These are phyloP conservation scores for Brenthis ino DNA, from an alignment of 2,888 invertebrate species.

Conservation along the genomic window DNA sequence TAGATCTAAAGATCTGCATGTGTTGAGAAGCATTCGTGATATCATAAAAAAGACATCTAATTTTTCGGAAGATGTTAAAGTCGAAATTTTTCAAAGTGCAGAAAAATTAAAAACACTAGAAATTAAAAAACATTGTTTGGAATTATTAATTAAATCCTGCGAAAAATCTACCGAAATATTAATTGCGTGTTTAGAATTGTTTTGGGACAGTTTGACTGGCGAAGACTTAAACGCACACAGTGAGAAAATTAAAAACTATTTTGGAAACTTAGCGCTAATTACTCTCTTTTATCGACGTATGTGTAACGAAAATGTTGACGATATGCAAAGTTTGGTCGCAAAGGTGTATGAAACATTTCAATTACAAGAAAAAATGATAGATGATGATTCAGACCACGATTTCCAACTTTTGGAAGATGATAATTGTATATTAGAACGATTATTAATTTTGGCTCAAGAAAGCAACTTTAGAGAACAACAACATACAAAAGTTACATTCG, in stretches of 20 bases:
- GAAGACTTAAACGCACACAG: conserved; percentile 49
- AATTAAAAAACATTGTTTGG: conserved; percentile 86
- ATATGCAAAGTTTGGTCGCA: conserved; percentile 56
- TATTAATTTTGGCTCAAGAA: conserved; percentile 82
- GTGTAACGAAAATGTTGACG: conserved; percentile 58
- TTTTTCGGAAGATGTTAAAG: conserved; percentile 73
- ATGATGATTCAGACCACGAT: conserved; percentile 31
- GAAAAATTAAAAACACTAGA: conserved; percentile 87
- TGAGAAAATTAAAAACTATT: conserved; percentile 58
- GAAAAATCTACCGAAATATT: conserved; percentile 84
- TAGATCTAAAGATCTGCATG: conserved; percentile 92
- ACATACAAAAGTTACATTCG: conserved; percentile 82
- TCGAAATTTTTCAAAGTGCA: conserved; percentile 81
- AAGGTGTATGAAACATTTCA: conserved; percentile 53
- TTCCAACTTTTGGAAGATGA: conserved; percentile 80
- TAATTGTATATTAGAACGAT: conserved; percentile 84
- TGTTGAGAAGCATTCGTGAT: conserved; percentile 88
- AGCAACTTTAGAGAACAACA: conserved; percentile 66
- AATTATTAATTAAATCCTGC: conserved; percentile 86
- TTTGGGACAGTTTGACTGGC: conserved; percentile 65
- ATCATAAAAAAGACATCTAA: conserved; percentile 83
- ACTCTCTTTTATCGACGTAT: conserved; percentile 67
- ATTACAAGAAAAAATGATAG: conserved; percentile 42
- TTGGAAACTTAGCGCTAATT: conserved; percentile 59
- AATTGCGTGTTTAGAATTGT: conserved; percentile 72